phyloP scores from a whole-genome alignment of 2,888 invertebrate genomes.

The Aromia moschata region DNA sequence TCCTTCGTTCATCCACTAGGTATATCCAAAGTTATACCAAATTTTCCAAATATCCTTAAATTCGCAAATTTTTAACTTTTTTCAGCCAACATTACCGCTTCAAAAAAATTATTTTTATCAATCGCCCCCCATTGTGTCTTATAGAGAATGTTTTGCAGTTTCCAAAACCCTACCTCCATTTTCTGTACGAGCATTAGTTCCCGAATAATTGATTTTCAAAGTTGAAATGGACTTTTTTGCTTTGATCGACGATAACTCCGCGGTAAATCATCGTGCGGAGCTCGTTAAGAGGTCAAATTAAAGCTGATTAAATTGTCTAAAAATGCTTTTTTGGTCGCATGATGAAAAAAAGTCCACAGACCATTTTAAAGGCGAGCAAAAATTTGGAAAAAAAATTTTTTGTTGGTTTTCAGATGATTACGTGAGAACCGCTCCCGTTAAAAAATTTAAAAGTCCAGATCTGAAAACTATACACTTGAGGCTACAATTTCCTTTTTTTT shows the following conservation, averaged over 20 bases:
- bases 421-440: not conserved
- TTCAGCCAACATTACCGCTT: too few species aligned
- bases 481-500: not conserved
- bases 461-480: not conserved
- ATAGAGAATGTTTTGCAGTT: too few species aligned
- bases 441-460: not conserved
- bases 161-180: too few species aligned
- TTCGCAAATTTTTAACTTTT: not conserved
- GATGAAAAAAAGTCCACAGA: not conserved
- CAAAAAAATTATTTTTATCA: too few species aligned
- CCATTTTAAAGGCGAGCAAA: not conserved
- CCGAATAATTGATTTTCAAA: not conserved
- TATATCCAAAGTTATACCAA: not conserved
- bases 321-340: not conserved
- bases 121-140: too few species aligned
- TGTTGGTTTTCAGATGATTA: too few species aligned
- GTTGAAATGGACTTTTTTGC: not conserved
- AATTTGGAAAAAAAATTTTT: too few species aligned
- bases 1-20: not conserved
- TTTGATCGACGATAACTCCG: not conserved
- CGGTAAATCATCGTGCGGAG: not conserved
- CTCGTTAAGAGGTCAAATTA: not conserved
- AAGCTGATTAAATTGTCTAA: not conserved
- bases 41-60: not conserved
- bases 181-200: not conserved